These are phyloP conservation scores for Coregonus clupeaformis DNA, from an alignment of 2,113 vertebrate genomes.

Conservation along the genomic window DNA sequence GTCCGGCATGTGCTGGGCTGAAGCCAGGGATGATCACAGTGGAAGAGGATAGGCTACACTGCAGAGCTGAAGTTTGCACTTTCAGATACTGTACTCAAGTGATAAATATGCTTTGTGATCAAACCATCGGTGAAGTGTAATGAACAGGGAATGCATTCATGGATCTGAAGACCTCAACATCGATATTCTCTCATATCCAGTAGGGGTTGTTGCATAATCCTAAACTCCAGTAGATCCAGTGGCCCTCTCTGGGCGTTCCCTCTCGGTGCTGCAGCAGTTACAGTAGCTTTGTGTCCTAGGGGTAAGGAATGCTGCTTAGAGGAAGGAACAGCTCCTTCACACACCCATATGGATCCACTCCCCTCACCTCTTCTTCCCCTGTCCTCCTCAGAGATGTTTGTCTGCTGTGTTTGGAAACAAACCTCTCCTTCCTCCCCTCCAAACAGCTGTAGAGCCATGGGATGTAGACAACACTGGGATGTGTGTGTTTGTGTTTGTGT, in stretches of 20 bases:
- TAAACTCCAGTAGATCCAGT: too few species aligned
- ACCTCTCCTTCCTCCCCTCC: slow-evolving; percentile 36
- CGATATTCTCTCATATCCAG: too few species aligned
- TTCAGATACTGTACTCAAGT: background rate
- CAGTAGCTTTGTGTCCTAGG: background rate
- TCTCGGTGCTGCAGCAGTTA: background rate
- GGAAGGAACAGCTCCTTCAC: too few species aligned
- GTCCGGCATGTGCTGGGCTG: slow-evolving; percentile 44
- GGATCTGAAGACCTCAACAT: too few species aligned
- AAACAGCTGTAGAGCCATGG: slow-evolving; percentile 64
- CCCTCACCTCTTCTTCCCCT: background rate
- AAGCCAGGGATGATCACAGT: slow-evolving; percentile 30
- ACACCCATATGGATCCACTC: too few species aligned
- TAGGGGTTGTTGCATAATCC: too few species aligned
- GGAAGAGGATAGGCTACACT: slow-evolving; percentile 16
- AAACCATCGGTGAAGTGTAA: background rate
- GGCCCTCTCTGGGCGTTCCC: slow-evolving; percentile 38
- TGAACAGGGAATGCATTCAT: too few species aligned
- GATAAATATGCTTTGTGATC: background rate
- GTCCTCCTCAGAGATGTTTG: slow-evolving; percentile 37
- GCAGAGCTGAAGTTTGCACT: background rate
- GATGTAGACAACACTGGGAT: slow-evolving; percentile 45
- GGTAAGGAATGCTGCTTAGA: background rate
- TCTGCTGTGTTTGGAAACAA: slow-evolving; percentile 54
- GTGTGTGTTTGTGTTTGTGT: slow-evolving; percentile 8